Conservation (phyloP, 30 jellyfish, hydroid and myxozoan species). For the Phacellophora camtschatica region DNA sequence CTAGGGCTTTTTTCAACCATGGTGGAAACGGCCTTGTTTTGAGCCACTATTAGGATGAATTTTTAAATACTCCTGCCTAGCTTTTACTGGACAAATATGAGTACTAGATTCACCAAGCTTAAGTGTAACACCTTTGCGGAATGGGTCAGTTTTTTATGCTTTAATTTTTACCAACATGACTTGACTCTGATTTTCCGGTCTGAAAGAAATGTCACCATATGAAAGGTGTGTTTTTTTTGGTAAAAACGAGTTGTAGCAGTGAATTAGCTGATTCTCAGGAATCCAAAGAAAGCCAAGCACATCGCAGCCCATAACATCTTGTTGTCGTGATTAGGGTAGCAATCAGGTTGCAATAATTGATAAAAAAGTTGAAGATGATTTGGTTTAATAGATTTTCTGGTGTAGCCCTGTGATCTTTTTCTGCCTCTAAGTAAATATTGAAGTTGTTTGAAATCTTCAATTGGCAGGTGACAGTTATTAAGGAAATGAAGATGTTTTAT, state of each 20-base stretch:
- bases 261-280: background rate
- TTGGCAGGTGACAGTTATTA: background rate
- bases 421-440: background rate
- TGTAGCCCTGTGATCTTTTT: background rate
- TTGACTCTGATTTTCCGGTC: too few relatives aligned
- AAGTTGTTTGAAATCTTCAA: background rate
- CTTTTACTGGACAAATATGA: background rate
- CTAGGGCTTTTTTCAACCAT: background rate
- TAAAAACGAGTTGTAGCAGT: too few relatives aligned
- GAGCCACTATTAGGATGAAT: too few relatives aligned
- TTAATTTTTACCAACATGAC: background rate
- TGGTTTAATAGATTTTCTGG: background rate
- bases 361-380: background rate
- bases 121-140: background rate
- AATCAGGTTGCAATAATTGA: background rate
- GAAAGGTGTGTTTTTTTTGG: too few relatives aligned
- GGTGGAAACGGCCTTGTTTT: too few relatives aligned
- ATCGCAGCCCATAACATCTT: background rate
- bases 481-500: background rate
- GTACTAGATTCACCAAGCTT: background rate
- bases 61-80: too few relatives aligned
- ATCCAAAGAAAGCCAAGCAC: constrained; percentile 12
- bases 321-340: background rate
- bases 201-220: too few relatives aligned
- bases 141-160: background rate